Evolutionary conservation across 2,113 vertebrate species (phyloP).

Genomic region (Urocitellus parryii): DNA sequence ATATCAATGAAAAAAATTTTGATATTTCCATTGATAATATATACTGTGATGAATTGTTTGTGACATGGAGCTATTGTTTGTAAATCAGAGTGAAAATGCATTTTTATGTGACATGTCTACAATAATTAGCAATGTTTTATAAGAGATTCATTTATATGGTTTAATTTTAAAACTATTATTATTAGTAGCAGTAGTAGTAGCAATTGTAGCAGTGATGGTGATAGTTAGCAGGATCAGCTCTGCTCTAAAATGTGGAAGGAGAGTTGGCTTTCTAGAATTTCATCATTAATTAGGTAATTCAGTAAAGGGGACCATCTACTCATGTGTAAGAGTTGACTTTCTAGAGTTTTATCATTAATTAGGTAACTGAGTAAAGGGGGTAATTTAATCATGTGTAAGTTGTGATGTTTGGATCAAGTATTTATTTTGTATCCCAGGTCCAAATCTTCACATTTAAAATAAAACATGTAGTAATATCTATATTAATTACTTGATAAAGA

Average conservation of each 20-base stretch:
- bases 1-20: slow-evolving; percentile 6
- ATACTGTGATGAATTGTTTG: slow-evolving; percentile 72
- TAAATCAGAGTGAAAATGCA: slow-evolving; percentile 60
- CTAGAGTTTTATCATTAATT: slow-evolving; percentile 53
- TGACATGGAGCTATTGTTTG: slow-evolving; percentile 56
- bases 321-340: neutral
- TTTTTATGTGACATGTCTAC: slow-evolving; percentile 69
- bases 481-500: slow-evolving; percentile 68
- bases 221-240: neutral
- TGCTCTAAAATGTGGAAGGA: neutral
- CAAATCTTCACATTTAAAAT: slow-evolving; percentile 30
- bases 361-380: slow-evolving; percentile 26
- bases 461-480: slow-evolving; percentile 38
- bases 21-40: slow-evolving; percentile 59
- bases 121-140: slow-evolving; percentile 72
- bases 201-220: neutral
- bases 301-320: neutral
- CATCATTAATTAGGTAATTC: slow-evolving; percentile 50
- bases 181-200: neutral
- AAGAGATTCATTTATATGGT: neutral
- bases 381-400: neutral
- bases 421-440: neutral
- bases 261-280: neutral
- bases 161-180: neutral
- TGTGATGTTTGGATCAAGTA: slow-evolving; percentile 65